A percentile compares a stretch with the other conserved stretches of the same genome.
Conservation (phyloP, 2,797 vertebrate genomes). For the Leucoraja ocellata region DNA sequence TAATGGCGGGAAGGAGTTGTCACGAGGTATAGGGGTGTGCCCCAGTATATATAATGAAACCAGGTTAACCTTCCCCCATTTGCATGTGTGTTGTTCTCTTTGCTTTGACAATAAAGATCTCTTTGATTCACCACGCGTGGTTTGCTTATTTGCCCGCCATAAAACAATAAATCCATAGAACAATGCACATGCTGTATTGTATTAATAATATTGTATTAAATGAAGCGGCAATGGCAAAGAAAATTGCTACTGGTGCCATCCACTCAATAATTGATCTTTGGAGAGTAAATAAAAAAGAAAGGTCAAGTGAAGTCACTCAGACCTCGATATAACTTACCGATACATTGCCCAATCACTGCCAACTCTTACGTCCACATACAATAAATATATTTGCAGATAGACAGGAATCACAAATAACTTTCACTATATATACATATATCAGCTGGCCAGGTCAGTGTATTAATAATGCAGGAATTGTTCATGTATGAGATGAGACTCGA, state of each 20-base stretch:
- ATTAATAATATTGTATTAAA: background rate
- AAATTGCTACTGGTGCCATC: background rate
- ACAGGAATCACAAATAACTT: background rate
- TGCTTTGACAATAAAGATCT: too few relatives aligned
- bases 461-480: background rate
- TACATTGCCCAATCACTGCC: background rate
- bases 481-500: background rate
- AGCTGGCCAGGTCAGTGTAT: background rate
- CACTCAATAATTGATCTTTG: background rate
- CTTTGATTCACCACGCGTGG: too few relatives aligned
- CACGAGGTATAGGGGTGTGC: too few relatives aligned
- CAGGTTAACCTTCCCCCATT: too few relatives aligned
- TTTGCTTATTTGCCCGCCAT: too few relatives aligned
- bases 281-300: background rate
- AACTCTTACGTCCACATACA: background rate
- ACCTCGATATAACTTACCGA: background rate
- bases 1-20: too few relatives aligned
- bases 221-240: background rate
- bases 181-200: too few relatives aligned
- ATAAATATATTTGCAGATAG: background rate
- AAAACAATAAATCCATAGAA: background rate
- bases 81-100: too few relatives aligned
- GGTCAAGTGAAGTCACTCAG: background rate
- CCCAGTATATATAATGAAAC: too few relatives aligned
- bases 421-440: background rate